Evolutionary conservation across 2,797 vertebrate species (phyloP).

Genomic region (Hydrocynus forskahlii): DNA sequence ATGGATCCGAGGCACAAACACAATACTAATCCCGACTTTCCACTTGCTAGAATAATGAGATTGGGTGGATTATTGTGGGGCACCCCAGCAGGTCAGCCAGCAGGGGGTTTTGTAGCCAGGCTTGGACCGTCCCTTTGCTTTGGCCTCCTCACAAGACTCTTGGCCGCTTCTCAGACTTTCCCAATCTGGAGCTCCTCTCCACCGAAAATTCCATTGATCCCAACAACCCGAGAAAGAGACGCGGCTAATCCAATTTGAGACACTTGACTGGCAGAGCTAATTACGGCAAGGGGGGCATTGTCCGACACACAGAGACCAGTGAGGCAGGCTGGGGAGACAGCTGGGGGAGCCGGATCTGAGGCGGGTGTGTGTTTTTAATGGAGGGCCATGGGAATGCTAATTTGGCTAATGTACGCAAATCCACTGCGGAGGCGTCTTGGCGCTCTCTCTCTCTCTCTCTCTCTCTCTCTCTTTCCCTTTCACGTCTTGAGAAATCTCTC

Average conservation of each 20-base stretch:
- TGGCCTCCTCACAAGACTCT: neutral
- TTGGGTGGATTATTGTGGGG: conserved; percentile 43
- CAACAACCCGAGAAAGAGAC: conserved; percentile 52
- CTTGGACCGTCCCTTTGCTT: conserved; percentile 18
- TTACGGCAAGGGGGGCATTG: conserved; percentile 66
- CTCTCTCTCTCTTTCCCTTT: neutral
- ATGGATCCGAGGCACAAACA: conserved; percentile 12
- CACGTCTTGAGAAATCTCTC: conserved; percentile 32
- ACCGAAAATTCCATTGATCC: conserved; percentile 41
- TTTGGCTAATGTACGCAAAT: conserved; percentile 55
- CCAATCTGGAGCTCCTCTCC: conserved; percentile 40
- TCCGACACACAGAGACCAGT: conserved; percentile 65
- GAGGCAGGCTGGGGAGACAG: conserved; percentile 66
- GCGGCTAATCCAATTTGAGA: conserved; percentile 75
- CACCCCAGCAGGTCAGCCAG: conserved; percentile 19
- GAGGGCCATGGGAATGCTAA: conserved; percentile 55
- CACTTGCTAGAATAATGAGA: conserved; percentile 44
- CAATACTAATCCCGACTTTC: conserved; percentile 34
- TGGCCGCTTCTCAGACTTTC: conserved; percentile 9
- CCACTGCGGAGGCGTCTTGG: conserved; percentile 25
- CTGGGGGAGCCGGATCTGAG: conserved; percentile 49
- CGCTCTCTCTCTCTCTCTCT: conserved; percentile 2
- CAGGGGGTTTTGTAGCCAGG: conserved; percentile 12
- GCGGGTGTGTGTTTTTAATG: conserved; percentile 26
- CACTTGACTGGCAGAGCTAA: conserved; percentile 77